Evolutionary conservation across 2,888 invertebrate species (phyloP).

Genomic region (Cephalotes varians): DNA sequence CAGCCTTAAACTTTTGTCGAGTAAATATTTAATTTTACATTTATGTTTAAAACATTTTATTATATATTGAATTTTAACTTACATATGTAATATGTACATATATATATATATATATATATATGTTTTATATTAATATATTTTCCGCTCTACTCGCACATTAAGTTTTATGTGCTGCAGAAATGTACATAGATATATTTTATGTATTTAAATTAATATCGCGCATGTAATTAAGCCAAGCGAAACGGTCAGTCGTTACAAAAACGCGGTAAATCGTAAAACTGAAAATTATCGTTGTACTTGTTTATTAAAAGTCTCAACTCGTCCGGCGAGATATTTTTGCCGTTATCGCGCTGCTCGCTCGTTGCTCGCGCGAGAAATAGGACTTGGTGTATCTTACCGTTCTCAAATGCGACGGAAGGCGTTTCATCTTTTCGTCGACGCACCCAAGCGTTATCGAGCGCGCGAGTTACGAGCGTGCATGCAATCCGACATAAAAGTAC

Average conservation of each 20-base stretch:
- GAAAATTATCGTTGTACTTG: neutral
- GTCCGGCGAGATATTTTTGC: neutral
- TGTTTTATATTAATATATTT: neutral
- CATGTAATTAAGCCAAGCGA: neutral
- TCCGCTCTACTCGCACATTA: neutral
- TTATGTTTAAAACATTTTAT: neutral
- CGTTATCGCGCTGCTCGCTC: neutral
- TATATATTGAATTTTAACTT: neutral
- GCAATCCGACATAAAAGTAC: neutral
- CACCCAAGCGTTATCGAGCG: neutral
- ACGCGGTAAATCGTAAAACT: neutral
- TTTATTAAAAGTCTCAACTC: conserved; percentile 14
- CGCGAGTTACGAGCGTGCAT: neutral
- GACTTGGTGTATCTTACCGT: neutral
- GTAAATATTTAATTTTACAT: neutral
- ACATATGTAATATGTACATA: neutral
- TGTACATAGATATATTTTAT: neutral
- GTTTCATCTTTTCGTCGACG: conserved; percentile 6
- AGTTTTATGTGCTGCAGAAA: neutral
- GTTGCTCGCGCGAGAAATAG: neutral
- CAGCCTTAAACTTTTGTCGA: neutral
- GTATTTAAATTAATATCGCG: conserved; percentile 28
- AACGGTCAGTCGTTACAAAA: neutral
- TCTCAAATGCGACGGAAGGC: neutral
- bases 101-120: too few species aligned